Percentiles rank a stretch among this genome's conserved stretches.
These are phyloP conservation scores for Cosmia trapezina DNA, from an alignment of 2,888 invertebrate genomes.

Conservation along the genomic window DNA sequence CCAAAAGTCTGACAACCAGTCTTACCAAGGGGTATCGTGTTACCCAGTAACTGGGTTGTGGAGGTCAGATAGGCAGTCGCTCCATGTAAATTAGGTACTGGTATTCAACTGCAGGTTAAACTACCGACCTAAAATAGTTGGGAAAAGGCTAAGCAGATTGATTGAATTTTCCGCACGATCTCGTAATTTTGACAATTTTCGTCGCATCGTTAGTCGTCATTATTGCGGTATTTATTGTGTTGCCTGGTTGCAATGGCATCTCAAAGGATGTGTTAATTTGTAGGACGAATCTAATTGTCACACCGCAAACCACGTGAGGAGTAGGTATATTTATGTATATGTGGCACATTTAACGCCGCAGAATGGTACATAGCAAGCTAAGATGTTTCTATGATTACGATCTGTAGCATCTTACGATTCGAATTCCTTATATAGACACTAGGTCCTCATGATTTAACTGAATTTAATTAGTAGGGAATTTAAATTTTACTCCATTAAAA, in stretches of 20 bases:
- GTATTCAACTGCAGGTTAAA: background rate
- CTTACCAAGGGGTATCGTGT: background rate
- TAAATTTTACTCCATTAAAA: background rate
- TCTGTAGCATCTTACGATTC: too few species aligned
- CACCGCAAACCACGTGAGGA: constrained; percentile 24
- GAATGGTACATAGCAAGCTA: background rate
- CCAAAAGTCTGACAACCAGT: background rate
- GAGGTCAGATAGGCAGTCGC: background rate
- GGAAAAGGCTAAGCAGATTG: background rate
- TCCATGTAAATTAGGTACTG: background rate
- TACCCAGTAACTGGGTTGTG: background rate
- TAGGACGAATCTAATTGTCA: constrained; percentile 32
- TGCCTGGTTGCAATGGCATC: background rate
- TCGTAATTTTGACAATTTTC: constrained; percentile 1
- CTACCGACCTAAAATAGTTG: background rate
- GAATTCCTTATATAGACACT: background rate
- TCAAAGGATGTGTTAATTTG: constrained; percentile 28
- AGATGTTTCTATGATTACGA: background rate
- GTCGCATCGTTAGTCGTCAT: background rate
- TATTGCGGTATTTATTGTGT: background rate
- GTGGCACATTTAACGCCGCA: too few species aligned
- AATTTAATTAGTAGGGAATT: background rate
- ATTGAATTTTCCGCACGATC: constrained; percentile 3
- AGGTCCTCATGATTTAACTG: background rate
- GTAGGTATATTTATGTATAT: background rate